These are phyloP conservation scores for Kryptolebias ocellatus DNA, from an alignment of 2,797 vertebrate genomes.

Conservation along the genomic window DNA sequence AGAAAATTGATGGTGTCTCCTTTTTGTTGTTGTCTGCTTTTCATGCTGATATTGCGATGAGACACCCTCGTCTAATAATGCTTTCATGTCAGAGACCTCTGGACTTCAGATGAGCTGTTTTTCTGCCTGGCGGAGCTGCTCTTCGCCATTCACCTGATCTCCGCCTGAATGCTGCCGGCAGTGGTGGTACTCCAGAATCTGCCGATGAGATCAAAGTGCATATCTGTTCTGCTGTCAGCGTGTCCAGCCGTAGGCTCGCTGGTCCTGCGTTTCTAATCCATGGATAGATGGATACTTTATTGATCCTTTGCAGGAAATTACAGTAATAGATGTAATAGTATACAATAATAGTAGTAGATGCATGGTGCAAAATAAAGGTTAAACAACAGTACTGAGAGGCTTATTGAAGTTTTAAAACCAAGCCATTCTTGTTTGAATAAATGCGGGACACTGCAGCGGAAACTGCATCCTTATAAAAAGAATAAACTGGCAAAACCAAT, in stretches of 20 bases:
- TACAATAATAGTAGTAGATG: neutral
- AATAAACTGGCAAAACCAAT: conserved; percentile 1
- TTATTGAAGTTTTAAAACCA: neutral
- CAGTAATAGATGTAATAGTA: too few species aligned
- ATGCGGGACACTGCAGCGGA: neutral
- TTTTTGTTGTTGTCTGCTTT: neutral
- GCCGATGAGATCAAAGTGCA: conserved; percentile 6
- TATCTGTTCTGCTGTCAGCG: neutral
- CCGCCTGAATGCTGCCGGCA: conserved; percentile 7
- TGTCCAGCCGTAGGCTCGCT: neutral
- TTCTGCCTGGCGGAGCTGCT: neutral
- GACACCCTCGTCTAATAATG: neutral
- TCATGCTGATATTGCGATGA: neutral
- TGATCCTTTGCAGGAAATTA: too few species aligned
- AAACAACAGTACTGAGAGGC: neutral
- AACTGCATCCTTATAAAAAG: neutral
- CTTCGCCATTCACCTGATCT: conserved; percentile 7
- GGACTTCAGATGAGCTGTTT: conserved; percentile 1
- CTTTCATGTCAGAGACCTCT: neutral
- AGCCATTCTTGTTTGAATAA: neutral
- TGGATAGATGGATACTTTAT: too few species aligned
- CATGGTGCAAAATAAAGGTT: neutral
- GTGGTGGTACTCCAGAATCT: neutral
- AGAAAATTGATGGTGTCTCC: neutral
- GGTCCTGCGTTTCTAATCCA: neutral